These are phyloP conservation scores for Ornithoptera alexandrae DNA, from an alignment of 2,888 invertebrate species.

Conservation along the genomic window DNA sequence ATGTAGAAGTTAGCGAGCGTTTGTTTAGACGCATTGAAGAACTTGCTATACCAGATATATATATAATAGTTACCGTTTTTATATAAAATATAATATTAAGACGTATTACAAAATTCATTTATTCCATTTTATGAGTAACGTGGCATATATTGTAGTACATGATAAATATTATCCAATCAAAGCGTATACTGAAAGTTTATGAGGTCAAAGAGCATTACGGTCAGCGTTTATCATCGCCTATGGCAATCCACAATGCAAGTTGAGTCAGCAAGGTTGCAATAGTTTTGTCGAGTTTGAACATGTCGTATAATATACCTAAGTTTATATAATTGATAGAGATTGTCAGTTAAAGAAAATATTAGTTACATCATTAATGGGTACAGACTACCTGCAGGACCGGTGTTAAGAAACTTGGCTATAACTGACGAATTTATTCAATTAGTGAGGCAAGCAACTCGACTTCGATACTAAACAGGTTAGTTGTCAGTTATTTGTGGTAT, in stretches of 20 bases:
- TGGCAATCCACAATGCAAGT: not conserved
- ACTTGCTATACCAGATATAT: too few relatives aligned
- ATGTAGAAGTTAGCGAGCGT: too few relatives aligned
- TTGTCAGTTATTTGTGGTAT: conserved; percentile 14
- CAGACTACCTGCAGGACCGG: not conserved
- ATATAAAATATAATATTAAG: too few relatives aligned
- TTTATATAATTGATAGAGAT: too few relatives aligned
- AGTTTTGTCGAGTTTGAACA: not conserved
- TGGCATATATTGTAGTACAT: too few relatives aligned
- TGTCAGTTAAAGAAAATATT: not conserved
- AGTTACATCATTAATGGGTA: not conserved
- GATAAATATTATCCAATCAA: too few relatives aligned
- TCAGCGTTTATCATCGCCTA: not conserved
- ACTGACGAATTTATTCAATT: conserved; percentile 3
- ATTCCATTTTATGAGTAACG: too few relatives aligned
- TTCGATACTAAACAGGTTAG: conserved; percentile 22
- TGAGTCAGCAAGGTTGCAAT: not conserved
- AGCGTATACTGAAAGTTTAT: too few relatives aligned
- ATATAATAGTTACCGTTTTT: too few relatives aligned
- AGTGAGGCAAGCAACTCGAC: conserved; percentile 12
- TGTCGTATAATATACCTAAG: too few relatives aligned
- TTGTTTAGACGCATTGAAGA: too few relatives aligned
- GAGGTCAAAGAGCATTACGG: not conserved
- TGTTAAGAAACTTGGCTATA: conserved; percentile 6
- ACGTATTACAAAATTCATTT: too few relatives aligned